Conservation (phyloP, 2,797 vertebrate genomes). For the Falco concolor region DNA sequence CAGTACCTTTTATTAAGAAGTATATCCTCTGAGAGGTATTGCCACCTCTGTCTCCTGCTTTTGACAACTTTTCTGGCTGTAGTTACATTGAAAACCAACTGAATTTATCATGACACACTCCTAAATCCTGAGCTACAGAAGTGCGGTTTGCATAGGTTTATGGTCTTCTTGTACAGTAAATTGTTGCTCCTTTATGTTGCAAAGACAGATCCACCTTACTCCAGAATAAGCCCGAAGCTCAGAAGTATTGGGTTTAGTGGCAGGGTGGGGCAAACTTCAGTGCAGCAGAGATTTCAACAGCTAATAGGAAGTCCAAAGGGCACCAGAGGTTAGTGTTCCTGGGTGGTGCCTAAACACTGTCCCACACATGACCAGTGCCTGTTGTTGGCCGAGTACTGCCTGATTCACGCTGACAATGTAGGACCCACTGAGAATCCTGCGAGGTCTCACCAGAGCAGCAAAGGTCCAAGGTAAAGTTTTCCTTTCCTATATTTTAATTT, state of each 20-base stretch:
- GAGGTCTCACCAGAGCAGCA: not conserved
- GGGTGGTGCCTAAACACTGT: slow-evolving; percentile 11
- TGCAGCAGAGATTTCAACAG: slow-evolving; percentile 23
- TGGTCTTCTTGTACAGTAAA: not conserved
- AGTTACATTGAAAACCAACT: not conserved
- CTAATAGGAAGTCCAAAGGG: slow-evolving; percentile 57
- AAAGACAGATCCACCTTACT: not conserved
- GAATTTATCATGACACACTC: not conserved
- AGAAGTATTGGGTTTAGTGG: not conserved
- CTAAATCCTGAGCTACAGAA: not conserved
- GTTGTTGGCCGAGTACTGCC: not conserved
- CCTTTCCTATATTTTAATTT: not conserved
- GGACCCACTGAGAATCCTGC: not conserved
- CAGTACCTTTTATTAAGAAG: not conserved
- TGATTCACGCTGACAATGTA: not conserved
- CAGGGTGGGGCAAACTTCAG: slow-evolving; percentile 39
- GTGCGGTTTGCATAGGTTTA: not conserved
- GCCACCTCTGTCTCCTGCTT: not conserved
- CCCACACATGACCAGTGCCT: not conserved
- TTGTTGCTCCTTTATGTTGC: not conserved
- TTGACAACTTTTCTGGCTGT: not conserved
- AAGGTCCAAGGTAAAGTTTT: slow-evolving; percentile 36
- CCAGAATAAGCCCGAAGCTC: not conserved
- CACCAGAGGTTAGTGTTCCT: not conserved
- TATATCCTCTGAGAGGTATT: not conserved